Percentiles rank a stretch among this genome's conserved stretches.
These are phyloP conservation scores for Heliangelus exortis DNA, from an alignment of 2,797 vertebrate genomes.

Conservation along the genomic window DNA sequence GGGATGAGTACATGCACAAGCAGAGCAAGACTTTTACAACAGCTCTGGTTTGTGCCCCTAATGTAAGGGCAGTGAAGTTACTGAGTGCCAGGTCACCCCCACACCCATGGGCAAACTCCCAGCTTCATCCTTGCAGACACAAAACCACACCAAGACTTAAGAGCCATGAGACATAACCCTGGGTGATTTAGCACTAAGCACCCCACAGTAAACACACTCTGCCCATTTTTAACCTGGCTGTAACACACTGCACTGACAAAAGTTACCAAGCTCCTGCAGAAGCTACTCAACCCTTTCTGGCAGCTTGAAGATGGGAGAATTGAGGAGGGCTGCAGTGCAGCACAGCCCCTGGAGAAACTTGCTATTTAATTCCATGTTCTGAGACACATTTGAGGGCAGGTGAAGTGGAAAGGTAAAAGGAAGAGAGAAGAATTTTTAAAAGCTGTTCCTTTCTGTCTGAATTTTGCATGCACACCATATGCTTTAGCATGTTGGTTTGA, in stretches of 20 bases:
- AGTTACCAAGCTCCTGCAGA: background rate
- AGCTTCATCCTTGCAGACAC: background rate
- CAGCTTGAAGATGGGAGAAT: background rate
- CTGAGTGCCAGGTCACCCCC: background rate
- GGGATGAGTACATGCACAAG: background rate
- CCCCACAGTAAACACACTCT: fast-evolving
- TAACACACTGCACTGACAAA: fast-evolving
- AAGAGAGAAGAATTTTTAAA: background rate
- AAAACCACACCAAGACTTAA: background rate
- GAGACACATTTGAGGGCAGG: background rate
- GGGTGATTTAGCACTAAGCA: background rate
- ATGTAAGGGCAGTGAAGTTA: background rate
- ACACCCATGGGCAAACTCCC: background rate
- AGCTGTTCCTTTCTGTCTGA: background rate
- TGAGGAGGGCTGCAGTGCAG: background rate
- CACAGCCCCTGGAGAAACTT: background rate
- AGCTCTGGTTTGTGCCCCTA: background rate
- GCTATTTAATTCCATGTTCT: background rate
- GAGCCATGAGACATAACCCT: background rate
- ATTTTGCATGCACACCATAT: slow-evolving; percentile 3
- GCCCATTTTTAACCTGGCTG: background rate
- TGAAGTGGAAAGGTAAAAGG: background rate
- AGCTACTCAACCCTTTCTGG: background rate
- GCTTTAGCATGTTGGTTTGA: background rate
- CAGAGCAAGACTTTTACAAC: background rate